These are phyloP conservation scores for Drosophila murphyi DNA, from an alignment of 1,140 invertebrate species.

Conservation along the genomic window DNA sequence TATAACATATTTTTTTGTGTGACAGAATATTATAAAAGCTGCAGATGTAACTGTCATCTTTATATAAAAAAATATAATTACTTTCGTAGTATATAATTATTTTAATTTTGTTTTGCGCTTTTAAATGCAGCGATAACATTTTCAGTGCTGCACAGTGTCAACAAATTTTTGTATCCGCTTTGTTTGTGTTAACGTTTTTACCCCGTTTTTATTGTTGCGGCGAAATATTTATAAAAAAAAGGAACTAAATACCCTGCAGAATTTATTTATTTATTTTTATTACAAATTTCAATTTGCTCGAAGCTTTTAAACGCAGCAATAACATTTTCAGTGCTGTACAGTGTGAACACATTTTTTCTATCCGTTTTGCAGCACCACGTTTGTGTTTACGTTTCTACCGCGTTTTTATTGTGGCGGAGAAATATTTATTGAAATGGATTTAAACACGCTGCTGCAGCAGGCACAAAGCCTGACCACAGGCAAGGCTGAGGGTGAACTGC, in stretches of 20 bases:
- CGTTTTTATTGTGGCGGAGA: constrained; percentile 31
- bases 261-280: no score
- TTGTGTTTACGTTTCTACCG: constrained; percentile 44
- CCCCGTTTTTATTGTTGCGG: constrained; percentile 40
- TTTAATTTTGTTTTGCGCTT: neutral
- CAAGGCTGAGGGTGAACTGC: constrained; percentile 92
- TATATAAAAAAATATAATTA: neutral
- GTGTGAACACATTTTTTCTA: neutral
- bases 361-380: constrained; percentile 21
- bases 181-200: constrained; percentile 40
- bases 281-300: neutral
- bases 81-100: neutral
- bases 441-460: constrained; percentile 94
- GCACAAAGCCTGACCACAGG: constrained; percentile 95
- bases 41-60: no score
- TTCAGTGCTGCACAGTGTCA: neutral
- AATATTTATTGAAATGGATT: constrained; percentile 85
- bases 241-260: constrained; percentile 92
- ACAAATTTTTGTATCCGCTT: neutral
- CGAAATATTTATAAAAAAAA: constrained; percentile 52
- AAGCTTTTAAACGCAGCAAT: neutral
- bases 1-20: no score
- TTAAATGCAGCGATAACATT: neutral
- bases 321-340: neutral
- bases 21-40: no score